Base-by-base conservation (phyloP, 2,797 vertebrate species). In the Rhinogobio ventralis region DNA sequence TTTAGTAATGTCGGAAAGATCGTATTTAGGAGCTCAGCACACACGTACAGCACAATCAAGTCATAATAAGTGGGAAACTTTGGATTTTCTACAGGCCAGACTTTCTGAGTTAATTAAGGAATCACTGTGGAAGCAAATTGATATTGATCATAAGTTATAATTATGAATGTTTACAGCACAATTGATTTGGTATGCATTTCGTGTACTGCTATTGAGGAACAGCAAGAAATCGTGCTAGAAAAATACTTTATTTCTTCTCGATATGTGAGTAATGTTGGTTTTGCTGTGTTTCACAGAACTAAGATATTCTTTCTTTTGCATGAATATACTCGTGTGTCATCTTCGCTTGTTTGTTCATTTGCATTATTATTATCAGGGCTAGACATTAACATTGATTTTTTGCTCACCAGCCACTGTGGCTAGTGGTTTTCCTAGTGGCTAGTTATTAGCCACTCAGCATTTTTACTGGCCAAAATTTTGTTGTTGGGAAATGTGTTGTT, bases 81-180 rank as follows among this genome's bases (percentile, higher is more conserved):
- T 39, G 30, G 3, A 25, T 76, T 76, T 57, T 39, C 30, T 76
- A 39, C 20, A 39, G 30, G 73, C 51, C 4, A 53, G 51, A 76
- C 20, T n/a, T 55, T 23, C 30, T 1, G 7, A 36, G 19, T 15
- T 76, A 76, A 60, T 76, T 57, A 76, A 39, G 7, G 33, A 76
- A 76, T 42, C 53, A 42, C 36, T 39, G 51, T 17, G 51, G 20
- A 76, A 36, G 73, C 73, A 76, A 76, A 76, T n/a, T 57, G 23
- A 57, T 76, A 76, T 76, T 57, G 74, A 76, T 76, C 74, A 76
- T 57, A 39, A 10, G 19, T 23, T 39, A 33, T 39, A n/a, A 55
- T 55, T 57, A 36, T n/a, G 20, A 75, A 15, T 57, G 20, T 36
- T 57, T 51, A 39, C 7, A n/a, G 20, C 33, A 7, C 73, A n/a